These are phyloP conservation scores for Rotaria socialis DNA, from an alignment of 2,888 invertebrate species.

Conservation along the genomic window DNA sequence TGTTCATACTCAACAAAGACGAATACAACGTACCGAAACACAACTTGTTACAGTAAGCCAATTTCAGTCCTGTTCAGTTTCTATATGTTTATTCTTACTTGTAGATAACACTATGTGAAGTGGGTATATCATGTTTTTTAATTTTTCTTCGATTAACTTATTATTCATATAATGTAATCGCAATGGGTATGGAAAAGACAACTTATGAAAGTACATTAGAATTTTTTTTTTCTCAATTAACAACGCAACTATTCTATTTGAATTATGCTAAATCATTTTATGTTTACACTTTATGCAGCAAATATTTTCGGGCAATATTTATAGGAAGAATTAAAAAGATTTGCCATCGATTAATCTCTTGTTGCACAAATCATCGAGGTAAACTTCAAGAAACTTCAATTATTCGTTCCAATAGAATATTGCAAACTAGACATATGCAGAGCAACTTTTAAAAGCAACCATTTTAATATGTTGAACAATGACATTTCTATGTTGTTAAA, in stretches of 20 bases:
- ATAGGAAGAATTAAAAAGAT: neutral
- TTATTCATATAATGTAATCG: neutral
- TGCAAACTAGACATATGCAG: neutral
- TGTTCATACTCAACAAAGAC: too few species aligned
- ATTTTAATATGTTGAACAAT: too few species aligned
- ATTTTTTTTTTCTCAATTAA: neutral
- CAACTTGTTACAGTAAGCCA: too few species aligned
- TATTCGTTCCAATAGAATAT: too few species aligned
- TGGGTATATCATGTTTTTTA: neutral
- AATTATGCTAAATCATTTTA: constrained; percentile 13
- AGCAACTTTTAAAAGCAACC: too few species aligned
- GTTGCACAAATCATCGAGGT: neutral
- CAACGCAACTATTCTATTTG: neutral
- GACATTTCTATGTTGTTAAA: too few species aligned
- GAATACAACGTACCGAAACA: too few species aligned
- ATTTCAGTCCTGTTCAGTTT: too few species aligned
- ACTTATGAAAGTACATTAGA: neutral
- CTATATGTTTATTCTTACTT: too few species aligned
- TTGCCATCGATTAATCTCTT: neutral
- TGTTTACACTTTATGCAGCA: neutral
- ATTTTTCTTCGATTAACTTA: neutral
- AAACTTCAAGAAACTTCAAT: neutral
- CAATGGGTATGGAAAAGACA: neutral
- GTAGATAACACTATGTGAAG: too few species aligned
- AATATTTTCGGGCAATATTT: neutral